phyloP scores from a whole-genome alignment of 2,797 vertebrate genomes.

The Onychomys torridus region DNA sequence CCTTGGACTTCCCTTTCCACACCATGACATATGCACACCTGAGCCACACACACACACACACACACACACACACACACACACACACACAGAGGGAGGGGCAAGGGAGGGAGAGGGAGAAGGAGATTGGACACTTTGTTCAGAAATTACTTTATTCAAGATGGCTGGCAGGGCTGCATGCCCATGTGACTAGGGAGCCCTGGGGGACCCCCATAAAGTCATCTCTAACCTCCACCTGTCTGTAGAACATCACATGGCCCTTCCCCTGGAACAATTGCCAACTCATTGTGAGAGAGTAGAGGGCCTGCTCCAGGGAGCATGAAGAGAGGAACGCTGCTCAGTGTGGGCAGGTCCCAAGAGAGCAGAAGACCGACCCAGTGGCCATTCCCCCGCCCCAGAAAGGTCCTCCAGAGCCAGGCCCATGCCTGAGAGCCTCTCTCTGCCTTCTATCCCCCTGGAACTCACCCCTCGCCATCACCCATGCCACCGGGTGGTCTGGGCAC shows the following conservation, averaged over 20 bases:
- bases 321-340: not conserved
- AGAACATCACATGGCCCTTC: not conserved
- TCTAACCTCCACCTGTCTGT: not conserved
- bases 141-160: conserved; percentile 20
- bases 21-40: not conserved
- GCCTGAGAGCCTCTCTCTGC: not conserved
- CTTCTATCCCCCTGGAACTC: not conserved
- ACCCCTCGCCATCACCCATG: not conserved
- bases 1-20: not conserved
- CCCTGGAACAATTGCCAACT: rapidly evolving
- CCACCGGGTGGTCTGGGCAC: conserved; percentile 89
- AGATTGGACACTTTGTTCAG: not conserved
- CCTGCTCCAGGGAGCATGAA: not conserved
- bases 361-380: not conserved
- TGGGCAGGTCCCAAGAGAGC: not conserved
- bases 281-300: not conserved
- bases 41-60: not conserved
- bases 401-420: not conserved
- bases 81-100: no score
- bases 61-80: not conserved
- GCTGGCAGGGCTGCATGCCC: not conserved
- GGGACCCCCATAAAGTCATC: not conserved
- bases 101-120: not conserved
- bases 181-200: not conserved
- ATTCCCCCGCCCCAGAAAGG: not conserved